Evolutionary conservation across 2,888 invertebrate species (phyloP).

Genomic region (Acleris cristana): DNA sequence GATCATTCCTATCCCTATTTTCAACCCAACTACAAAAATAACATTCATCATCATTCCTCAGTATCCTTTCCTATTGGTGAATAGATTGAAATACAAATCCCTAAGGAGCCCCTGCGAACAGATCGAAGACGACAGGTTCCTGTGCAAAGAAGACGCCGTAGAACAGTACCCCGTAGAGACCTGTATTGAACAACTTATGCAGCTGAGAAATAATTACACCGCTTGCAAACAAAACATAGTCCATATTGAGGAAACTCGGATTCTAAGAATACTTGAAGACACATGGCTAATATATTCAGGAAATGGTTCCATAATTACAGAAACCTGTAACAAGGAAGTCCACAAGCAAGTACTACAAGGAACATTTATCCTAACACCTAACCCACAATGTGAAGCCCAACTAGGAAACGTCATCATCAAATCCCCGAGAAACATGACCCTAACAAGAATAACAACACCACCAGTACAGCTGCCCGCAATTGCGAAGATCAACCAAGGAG

Average conservation of each 20-base stretch:
- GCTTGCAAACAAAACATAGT: background rate
- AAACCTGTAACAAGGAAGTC: background rate
- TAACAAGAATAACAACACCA: background rate
- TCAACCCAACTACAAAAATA: background rate
- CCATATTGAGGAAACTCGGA: background rate
- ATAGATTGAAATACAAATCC: constrained; percentile 32
- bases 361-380: background rate
- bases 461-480: background rate
- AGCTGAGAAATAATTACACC: constrained; percentile 18
- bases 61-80: constrained; percentile 25
- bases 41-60: constrained; percentile 6
- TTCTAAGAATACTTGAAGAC: background rate
- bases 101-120: constrained; percentile 28
- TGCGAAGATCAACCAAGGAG: background rate
- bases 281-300: background rate
- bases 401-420: background rate
- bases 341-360: background rate
- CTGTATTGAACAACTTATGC: constrained; percentile 35
- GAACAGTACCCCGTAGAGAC: constrained; percentile 8
- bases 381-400: background rate
- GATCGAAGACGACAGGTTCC: constrained; percentile 19
- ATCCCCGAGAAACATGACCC: background rate
- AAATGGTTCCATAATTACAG: background rate
- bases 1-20: constrained; percentile 11
- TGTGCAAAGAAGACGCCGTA: constrained; percentile 17